These are phyloP conservation scores for Maniola hyperantus DNA, from an alignment of 2,888 invertebrate genomes.

Conservation along the genomic window DNA sequence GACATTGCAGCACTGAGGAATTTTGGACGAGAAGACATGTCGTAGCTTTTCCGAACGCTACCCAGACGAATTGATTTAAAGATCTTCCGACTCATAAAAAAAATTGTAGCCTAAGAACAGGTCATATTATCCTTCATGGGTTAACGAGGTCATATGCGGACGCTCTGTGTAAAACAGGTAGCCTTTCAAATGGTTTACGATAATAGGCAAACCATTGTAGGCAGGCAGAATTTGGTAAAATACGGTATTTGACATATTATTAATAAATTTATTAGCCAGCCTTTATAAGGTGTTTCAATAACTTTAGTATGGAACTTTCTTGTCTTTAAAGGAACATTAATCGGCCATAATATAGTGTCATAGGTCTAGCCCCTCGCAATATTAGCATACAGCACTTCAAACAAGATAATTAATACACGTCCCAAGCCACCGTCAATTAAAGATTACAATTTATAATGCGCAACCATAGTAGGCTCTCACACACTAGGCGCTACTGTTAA, in stretches of 20 bases:
- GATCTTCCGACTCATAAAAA: background rate
- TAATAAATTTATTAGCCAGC: background rate
- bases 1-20: too few species aligned
- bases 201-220: background rate
- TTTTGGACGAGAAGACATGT: too few species aligned
- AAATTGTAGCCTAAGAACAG: background rate
- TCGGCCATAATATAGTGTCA: conserved; percentile 1
- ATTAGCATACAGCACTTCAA: conserved; percentile 15
- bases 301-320: background rate
- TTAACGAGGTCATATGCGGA: background rate
- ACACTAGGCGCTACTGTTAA: conserved; percentile 28
- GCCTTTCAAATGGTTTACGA: conserved; percentile 3
- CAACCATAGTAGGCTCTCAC: conserved; percentile 20
- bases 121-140: conserved; percentile 1
- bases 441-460: conserved; percentile 25
- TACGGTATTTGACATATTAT: background rate
- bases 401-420: conserved; percentile 24
- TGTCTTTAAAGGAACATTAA: conserved; percentile 1
- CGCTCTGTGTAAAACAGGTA: conserved; percentile 1
- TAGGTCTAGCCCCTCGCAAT: conserved; percentile 15
- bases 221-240: background rate
- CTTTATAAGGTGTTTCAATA: background rate
- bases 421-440: conserved; percentile 25
- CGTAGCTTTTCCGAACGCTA: too few species aligned
- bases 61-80: too few species aligned